Evolutionary conservation across 2,113 vertebrate genomes (phyloP).

Genomic region (Acrocephalus kingi): DNA sequence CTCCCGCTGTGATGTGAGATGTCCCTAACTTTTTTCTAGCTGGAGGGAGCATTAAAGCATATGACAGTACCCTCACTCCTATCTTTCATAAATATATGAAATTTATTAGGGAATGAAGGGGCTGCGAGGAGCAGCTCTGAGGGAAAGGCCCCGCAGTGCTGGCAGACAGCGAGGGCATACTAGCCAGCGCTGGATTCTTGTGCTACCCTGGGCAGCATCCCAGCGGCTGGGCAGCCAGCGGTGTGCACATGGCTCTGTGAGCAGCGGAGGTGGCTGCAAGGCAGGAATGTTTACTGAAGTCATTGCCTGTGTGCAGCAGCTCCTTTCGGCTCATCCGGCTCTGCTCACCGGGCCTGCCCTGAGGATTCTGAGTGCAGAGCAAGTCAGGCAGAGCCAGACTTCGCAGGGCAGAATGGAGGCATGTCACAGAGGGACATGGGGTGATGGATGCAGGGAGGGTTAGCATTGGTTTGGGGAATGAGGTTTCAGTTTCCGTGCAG

Average conservation of each 20-base stretch:
- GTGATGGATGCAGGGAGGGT: neutral
- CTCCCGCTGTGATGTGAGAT: neutral
- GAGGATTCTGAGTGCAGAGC: neutral
- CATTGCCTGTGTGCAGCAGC: neutral
- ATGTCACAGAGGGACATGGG: neutral
- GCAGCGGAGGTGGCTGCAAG: neutral
- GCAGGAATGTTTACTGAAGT: neutral
- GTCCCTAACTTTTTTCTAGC: neutral
- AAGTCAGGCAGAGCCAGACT: neutral
- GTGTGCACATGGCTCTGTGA: neutral
- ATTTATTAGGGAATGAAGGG: neutral
- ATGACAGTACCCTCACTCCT: neutral
- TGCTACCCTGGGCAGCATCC: neutral
- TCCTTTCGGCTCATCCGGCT: neutral
- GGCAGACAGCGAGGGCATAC: neutral
- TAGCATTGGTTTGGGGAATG: neutral
- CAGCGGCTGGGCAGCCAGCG: fast-evolving
- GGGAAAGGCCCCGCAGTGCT: neutral
- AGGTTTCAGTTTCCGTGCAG: neutral
- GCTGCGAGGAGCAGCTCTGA: neutral
- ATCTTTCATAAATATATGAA: neutral
- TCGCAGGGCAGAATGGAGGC: too few relatives aligned
- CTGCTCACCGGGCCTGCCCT: neutral
- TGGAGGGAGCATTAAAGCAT: neutral
- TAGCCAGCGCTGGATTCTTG: neutral